Evolutionary conservation across 2,888 invertebrate species (phyloP), one percentile per base, ranked within the genome.

Genomic region (Sturmia bella): DNA sequence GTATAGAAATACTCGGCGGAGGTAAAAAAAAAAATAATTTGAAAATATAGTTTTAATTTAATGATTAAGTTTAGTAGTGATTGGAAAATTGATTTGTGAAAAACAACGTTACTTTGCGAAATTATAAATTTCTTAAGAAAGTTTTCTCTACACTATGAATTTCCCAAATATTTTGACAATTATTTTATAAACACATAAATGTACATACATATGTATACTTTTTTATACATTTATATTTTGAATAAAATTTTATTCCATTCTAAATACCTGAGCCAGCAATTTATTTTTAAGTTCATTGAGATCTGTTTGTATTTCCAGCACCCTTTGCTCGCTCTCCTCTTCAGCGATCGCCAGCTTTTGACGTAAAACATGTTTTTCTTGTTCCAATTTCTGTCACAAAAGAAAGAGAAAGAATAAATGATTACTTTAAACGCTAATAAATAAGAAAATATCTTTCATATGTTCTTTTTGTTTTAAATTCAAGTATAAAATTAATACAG

Each of bases 241-340:
- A 13, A 19, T 7, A 27, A 32, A 13, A 1, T 7, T 21, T 68
- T 32, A 1, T 41, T 54, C 0, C 11, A n/a, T 43, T 27, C 21
- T 82, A n/a, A n/a, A n/a, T 73, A 93, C 93, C 92, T 93, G 93
- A 89, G 94, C 93, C 84, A 94, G 94, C 84, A 98, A 92, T 90
- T 96, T 95, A 78, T 94, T 92, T 83, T 95, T 94, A 57, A 98
- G 93, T 88, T 95, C 95, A 83, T 94, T 93, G 88, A 98, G 93
- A 92, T 98, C 98, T 85, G 95, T 94, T 90, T 98, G 97, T 54
- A 98, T 92, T 90, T 98, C 98, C 86, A 96, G 91, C 56, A 97
- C 93, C 84, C 96, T 93, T 64, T 96, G 94, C 86, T 98, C 98
- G 89, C 96, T 96, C 91, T 98, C 98, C 37, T 96, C 95, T 89